A percentile compares a stretch with the other conserved stretches of the same genome.
phyloP scores from a whole-genome alignment of 1,140 invertebrate species.

The Carposina sasakii region DNA sequence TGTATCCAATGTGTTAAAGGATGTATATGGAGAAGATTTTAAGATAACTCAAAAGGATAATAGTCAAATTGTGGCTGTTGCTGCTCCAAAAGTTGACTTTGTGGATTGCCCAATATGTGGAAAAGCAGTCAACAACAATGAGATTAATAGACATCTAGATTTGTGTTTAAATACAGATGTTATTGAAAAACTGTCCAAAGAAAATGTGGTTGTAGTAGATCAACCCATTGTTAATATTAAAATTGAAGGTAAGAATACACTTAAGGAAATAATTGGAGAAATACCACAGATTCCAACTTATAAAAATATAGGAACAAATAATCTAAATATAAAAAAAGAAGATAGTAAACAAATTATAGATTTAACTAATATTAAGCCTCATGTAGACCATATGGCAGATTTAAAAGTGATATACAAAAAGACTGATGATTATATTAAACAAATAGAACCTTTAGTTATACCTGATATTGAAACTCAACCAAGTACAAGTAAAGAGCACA shows the following conservation, averaged over 20 bases:
- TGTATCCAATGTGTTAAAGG: slow-evolving; percentile 40
- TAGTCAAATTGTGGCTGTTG: slow-evolving; percentile 37
- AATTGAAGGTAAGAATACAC: no score
- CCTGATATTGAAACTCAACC: slow-evolving; percentile 23
- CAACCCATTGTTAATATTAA: no score
- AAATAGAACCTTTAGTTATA: no score
- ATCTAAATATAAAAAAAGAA: no score
- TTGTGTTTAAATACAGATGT: slow-evolving; percentile 67
- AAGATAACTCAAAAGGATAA: slow-evolving; percentile 33
- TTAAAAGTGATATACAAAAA: no score
- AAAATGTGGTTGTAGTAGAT: no score
- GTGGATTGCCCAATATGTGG: slow-evolving; percentile 74
- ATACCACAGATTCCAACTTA: background rate
- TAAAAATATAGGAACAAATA: slow-evolving; percentile 13
- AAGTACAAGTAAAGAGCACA: slow-evolving; percentile 21
- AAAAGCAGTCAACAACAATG: slow-evolving; percentile 35
- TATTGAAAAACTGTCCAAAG: slow-evolving; percentile 48
- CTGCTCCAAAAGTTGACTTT: slow-evolving; percentile 27
- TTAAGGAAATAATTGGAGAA: slow-evolving; percentile 1
- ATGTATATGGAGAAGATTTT: slow-evolving; percentile 57
- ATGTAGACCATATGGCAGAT: no score
- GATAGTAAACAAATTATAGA: no score
- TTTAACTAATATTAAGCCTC: slow-evolving; percentile 6
- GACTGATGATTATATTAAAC: no score
- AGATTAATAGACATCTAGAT: slow-evolving; percentile 74